These are phyloP conservation scores for Epicampocera succincta DNA, from an alignment of 2,888 invertebrate genomes.

Conservation along the genomic window DNA sequence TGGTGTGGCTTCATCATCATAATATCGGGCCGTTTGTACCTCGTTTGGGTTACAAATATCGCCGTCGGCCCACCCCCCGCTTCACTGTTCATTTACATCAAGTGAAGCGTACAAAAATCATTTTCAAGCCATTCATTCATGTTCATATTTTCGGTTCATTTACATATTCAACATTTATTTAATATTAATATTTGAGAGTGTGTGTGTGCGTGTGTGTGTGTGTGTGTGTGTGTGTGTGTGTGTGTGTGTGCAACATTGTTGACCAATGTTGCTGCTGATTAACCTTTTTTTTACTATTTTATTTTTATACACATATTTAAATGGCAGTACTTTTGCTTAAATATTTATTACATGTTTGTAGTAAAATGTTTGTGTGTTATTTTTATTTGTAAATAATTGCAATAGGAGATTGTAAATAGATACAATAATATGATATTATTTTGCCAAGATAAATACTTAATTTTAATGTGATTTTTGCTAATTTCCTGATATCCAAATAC, in stretches of 20 bases:
- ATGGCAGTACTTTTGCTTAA: neutral
- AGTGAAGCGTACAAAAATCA: conserved; percentile 43
- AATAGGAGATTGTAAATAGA: too few relatives aligned
- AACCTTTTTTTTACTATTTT: too few relatives aligned
- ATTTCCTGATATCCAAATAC: too few relatives aligned
- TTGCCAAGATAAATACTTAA: too few relatives aligned
- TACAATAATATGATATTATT: too few relatives aligned
- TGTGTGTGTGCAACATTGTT: too few relatives aligned
- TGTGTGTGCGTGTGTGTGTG: neutral
- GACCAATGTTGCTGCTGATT: too few relatives aligned
- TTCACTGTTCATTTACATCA: conserved; percentile 31
- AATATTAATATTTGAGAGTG: neutral
- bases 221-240: too few relatives aligned
- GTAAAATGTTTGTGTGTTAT: too few relatives aligned
- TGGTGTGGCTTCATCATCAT: conserved; percentile 34
- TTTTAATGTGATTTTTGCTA: too few relatives aligned
- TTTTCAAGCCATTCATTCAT: conserved; percentile 20
- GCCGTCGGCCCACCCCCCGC: neutral
- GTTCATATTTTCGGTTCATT: conserved; percentile 11
- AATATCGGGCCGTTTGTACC: conserved; percentile 25
- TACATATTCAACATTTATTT: neutral
- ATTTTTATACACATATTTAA: neutral
- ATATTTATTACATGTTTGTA: too few relatives aligned
- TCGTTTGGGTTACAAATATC: conserved; percentile 5
- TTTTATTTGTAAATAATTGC: too few relatives aligned